phyloP scores from a whole-genome alignment of 2,888 invertebrate genomes.

The Dioctria linearis region DNA sequence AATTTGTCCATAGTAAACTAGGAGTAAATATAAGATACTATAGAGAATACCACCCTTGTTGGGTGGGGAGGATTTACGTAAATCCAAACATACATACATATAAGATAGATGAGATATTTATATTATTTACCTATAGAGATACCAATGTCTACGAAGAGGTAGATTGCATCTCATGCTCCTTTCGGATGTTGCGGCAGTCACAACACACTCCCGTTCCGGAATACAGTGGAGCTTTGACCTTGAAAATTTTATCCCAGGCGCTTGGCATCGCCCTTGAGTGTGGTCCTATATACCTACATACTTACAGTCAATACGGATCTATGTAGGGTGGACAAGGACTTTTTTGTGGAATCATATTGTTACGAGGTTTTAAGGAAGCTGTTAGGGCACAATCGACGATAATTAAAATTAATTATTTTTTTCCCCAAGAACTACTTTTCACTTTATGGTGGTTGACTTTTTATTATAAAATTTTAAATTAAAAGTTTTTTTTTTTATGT shows the following conservation, averaged over 20 bases:
- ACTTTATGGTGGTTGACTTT: no score
- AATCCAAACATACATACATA: no score
- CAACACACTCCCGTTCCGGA: not conserved
- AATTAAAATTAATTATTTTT: no score
- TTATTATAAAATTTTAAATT: no score
- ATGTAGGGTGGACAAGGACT: slow-evolving; percentile 14
- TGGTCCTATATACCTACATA: not conserved
- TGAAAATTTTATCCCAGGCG: slow-evolving; percentile 20
- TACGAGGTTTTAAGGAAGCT: not conserved
- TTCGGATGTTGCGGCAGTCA: slow-evolving; percentile 41
- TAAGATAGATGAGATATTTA: no score
- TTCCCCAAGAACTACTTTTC: no score
- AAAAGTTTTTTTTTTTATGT: no score
- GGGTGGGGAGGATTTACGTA: not conserved
- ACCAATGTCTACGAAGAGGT: not conserved
- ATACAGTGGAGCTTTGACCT: slow-evolving; percentile 32
- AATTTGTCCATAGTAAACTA: not conserved
- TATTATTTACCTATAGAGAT: not conserved
- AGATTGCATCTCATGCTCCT: not conserved
- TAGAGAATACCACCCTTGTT: not conserved
- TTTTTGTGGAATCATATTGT: not conserved
- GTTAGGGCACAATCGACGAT: no score
- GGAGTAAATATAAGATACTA: not conserved
- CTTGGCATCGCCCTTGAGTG: slow-evolving; percentile 5
- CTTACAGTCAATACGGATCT: not conserved